phyloP scores from a whole-genome alignment of 2,797 vertebrate genomes.

The Trachops cirrhosus region DNA sequence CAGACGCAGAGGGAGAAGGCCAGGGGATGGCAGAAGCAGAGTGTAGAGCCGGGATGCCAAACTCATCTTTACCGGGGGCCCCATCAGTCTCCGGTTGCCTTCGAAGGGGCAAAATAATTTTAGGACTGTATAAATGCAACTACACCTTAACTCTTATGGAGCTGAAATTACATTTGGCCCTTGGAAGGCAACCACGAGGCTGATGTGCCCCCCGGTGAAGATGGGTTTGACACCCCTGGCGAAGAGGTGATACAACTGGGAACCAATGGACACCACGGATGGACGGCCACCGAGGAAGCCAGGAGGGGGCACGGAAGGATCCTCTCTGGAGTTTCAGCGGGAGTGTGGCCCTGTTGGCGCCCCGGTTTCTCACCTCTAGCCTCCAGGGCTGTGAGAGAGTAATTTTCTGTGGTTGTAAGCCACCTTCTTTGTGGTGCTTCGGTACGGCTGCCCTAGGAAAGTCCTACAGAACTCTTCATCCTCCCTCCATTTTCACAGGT shows the following conservation, averaged over 20 bases:
- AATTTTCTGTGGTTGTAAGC: background rate
- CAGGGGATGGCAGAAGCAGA: background rate
- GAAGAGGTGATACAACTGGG: fast-evolving
- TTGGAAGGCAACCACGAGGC: too few relatives aligned
- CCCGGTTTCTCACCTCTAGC: background rate
- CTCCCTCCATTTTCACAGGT: background rate
- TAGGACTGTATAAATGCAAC: too few relatives aligned
- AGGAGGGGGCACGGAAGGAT: background rate
- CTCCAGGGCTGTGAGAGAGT: background rate
- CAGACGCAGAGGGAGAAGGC: background rate
- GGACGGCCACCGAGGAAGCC: background rate
- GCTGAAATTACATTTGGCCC: too few relatives aligned
- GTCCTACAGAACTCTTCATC: fast-evolving
- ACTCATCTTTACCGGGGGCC: too few relatives aligned
- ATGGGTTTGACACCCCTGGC: too few relatives aligned
- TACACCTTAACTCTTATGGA: too few relatives aligned
- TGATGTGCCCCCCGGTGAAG: too few relatives aligned
- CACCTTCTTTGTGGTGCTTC: background rate
- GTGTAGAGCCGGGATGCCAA: too few relatives aligned
- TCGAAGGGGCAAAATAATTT: too few relatives aligned
- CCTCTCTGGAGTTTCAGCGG: background rate
- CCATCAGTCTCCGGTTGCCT: too few relatives aligned
- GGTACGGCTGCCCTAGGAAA: background rate
- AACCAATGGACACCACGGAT: too few relatives aligned
- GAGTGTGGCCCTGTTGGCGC: background rate